Evolutionary conservation across 2,113 vertebrate genomes (phyloP).

Genomic region (Sakesphorus luctuosus): DNA sequence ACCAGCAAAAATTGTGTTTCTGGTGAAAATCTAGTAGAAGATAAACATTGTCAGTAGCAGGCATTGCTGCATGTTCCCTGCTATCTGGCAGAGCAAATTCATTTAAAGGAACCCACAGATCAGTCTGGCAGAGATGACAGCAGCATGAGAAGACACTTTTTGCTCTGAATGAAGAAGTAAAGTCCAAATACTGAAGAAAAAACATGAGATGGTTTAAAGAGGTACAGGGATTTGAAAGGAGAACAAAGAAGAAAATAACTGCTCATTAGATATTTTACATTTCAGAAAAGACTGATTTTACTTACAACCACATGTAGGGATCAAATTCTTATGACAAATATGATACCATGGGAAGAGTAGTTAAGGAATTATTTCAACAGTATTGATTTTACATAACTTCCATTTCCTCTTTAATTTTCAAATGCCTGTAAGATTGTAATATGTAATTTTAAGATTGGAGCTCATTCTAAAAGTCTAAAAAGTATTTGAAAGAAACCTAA

Average conservation of each 20-base stretch:
- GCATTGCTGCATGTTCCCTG: not conserved
- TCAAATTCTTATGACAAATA: not conserved
- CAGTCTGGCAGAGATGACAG: constrained; percentile 35
- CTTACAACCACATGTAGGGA: not conserved
- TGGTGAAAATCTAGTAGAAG: constrained; percentile 1
- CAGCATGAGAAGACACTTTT: constrained; percentile 31
- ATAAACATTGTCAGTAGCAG: not conserved
- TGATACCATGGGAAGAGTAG: not conserved
- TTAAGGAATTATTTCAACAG: constrained; percentile 8
- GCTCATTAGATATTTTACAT: not conserved
- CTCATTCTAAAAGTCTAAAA: not conserved
- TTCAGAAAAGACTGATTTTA: not conserved
- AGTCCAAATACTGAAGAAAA: constrained; percentile 1
- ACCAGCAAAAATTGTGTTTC: not conserved
- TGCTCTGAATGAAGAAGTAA: constrained; percentile 19
- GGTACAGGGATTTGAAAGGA: not conserved
- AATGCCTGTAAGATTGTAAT: constrained; percentile 37
- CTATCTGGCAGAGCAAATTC: not conserved
- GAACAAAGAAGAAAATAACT: not conserved
- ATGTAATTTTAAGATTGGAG: constrained; percentile 21
- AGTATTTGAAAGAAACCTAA: constrained; percentile 14
- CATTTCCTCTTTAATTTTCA: not conserved
- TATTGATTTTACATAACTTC: not conserved
- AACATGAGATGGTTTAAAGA: not conserved
- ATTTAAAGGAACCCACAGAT: constrained; percentile 20